Percentiles rank a stretch among this genome's conserved stretches.
phyloP scores from a whole-genome alignment of 2,888 invertebrate species.

The Ramazzottius varieornatus region DNA sequence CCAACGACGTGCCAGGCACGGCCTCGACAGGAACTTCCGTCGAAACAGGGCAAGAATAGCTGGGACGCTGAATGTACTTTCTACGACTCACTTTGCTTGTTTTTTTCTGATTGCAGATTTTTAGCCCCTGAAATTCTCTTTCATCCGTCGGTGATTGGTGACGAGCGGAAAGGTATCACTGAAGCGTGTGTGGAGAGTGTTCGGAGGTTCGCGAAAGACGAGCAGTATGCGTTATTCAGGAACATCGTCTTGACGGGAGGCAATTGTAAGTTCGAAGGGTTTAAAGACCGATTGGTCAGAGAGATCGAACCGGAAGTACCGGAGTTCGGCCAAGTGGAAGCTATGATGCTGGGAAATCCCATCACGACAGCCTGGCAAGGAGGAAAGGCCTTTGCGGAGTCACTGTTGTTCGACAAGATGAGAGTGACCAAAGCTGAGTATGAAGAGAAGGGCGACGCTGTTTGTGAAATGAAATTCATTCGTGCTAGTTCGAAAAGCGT shows the following conservation, averaged over 20 bases:
- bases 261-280: slow-evolving; percentile 55
- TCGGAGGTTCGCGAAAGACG: not conserved
- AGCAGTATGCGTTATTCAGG: slow-evolving; percentile 12
- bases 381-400: not conserved
- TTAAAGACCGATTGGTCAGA: slow-evolving; percentile 35
- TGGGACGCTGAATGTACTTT: no score
- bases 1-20: no score
- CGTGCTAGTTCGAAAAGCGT: not conserved
- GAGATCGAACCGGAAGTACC: not conserved
- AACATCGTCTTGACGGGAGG: slow-evolving; percentile 62
- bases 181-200: slow-evolving; percentile 50
- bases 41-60: no score
- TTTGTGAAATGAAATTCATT: not conserved
- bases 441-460: not conserved
- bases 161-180: slow-evolving; percentile 63
- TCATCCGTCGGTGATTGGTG: slow-evolving; percentile 73
- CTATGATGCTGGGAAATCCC: not conserved
- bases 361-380: not conserved
- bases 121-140: slow-evolving; percentile 77
- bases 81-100: no score
- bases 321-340: not conserved
- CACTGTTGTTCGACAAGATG: not conserved
- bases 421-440: not conserved
- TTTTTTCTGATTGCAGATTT: no score
- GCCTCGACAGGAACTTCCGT: no score